phyloP scores from a whole-genome alignment of 2,113 vertebrate genomes.

The Sinocyclocheilus grahami region DNA sequence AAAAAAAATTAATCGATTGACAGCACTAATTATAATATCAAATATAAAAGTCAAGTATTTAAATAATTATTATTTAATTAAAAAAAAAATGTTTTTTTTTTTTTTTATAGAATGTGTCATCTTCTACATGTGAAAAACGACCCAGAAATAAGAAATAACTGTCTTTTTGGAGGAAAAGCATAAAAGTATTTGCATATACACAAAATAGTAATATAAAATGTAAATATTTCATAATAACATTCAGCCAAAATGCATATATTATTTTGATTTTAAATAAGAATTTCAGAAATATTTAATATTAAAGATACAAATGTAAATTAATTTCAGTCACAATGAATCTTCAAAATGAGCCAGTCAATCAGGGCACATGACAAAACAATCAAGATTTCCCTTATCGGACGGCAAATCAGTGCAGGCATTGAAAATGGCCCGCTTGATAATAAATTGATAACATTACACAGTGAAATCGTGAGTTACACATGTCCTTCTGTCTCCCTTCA shows the following conservation, averaged over 20 bases:
- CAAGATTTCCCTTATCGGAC: neutral
- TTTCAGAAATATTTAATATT: neutral
- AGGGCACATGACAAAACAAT: neutral
- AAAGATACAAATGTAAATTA: neutral
- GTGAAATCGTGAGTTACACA: conserved; percentile 2
- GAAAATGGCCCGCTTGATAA: neutral
- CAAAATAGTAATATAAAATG: neutral
- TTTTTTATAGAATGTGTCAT: no score
- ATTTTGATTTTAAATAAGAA: neutral
- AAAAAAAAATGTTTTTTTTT: no score
- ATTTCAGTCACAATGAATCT: neutral
- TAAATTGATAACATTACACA: conserved; percentile 25
- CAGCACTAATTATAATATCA: no score
- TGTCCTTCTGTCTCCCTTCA: conserved; percentile 25
- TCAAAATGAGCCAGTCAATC: neutral
- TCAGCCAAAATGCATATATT: neutral
- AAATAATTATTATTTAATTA: no score
- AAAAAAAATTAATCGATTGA: no score
- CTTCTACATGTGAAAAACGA: no score
- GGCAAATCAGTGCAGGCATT: neutral
- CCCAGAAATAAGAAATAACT: no score
- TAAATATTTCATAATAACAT: neutral
- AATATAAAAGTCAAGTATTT: no score
- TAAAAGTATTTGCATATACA: neutral
- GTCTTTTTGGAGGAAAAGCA: no score